Percentiles rank a stretch among this genome's conserved stretches.
These are phyloP conservation scores for Zosterops borbonicus DNA, from an alignment of 2,113 vertebrate genomes.

Conservation along the genomic window DNA sequence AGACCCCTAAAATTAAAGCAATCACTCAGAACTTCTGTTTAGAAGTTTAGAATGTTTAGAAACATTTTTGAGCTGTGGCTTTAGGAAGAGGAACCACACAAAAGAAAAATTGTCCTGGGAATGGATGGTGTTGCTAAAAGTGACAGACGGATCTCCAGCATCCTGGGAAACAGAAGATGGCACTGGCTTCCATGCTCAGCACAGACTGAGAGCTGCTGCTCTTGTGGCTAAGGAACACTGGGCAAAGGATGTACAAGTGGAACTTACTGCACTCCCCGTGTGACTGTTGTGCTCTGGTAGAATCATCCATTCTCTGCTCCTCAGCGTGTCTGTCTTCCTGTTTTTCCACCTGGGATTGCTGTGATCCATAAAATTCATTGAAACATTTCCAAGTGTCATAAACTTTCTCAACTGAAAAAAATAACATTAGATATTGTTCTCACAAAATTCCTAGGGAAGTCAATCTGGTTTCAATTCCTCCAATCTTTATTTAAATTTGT, in stretches of 20 bases:
- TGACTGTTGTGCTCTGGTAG: not conserved
- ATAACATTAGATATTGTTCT: not conserved
- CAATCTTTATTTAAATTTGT: not conserved
- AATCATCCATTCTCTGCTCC: not conserved
- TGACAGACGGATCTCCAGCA: rapidly evolving
- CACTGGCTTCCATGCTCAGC: not conserved
- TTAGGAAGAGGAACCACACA: not conserved
- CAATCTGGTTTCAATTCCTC: not conserved
- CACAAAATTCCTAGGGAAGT: not conserved
- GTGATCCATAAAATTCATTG: not conserved
- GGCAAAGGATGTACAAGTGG: not conserved
- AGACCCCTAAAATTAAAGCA: not conserved
- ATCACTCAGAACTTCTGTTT: not conserved
- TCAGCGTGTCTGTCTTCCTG: not conserved
- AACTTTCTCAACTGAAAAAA: not conserved
- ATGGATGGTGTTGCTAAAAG: not conserved
- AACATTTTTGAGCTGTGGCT: not conserved
- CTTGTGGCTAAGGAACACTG: not conserved
- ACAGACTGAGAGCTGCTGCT: not conserved
- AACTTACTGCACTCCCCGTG: rapidly evolving
- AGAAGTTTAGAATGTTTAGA: not conserved
- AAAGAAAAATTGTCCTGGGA: not conserved
- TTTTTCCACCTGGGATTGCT: not conserved
- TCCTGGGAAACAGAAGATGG: not conserved
- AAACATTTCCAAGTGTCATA: not conserved